Evolutionary conservation across 1,140 invertebrate species (phyloP).

Genomic region (Anastrepha ludens): DNA sequence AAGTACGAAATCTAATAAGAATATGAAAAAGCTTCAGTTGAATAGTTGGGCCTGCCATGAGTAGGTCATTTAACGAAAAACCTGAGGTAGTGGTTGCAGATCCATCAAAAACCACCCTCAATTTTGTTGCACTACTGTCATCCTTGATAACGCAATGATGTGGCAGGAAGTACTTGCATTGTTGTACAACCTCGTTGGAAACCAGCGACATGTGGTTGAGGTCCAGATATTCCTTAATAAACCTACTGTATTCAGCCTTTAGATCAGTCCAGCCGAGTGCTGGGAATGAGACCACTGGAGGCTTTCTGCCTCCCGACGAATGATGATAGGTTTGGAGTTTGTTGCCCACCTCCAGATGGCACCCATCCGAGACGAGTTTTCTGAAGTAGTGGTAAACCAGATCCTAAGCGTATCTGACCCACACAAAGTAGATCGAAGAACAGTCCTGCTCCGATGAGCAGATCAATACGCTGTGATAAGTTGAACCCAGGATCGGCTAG

Average conservation of each 20-base stretch:
- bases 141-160: too few species aligned
- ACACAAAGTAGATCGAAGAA: conserved; percentile 18
- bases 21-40: neutral
- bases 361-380: neutral
- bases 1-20: neutral
- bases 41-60: too few species aligned
- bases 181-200: neutral
- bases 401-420: neutral
- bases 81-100: too few species aligned
- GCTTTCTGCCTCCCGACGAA: neutral
- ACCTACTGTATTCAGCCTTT: too few species aligned
- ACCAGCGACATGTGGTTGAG: too few species aligned
- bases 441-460: neutral
- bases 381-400: neutral
- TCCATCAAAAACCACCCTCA: too few species aligned
- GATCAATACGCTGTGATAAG: neutral
- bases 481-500: neutral
- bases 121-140: too few species aligned
- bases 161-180: neutral
- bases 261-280: too few species aligned
- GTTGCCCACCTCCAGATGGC: neutral
- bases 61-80: too few species aligned
- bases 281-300: too few species aligned
- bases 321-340: neutral
- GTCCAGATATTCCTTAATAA: too few species aligned